Evolutionary conservation across 30 jellyfish, hydroid and myxozoan genomes (phyloP).

Genomic region (Turritopsis rubra): DNA sequence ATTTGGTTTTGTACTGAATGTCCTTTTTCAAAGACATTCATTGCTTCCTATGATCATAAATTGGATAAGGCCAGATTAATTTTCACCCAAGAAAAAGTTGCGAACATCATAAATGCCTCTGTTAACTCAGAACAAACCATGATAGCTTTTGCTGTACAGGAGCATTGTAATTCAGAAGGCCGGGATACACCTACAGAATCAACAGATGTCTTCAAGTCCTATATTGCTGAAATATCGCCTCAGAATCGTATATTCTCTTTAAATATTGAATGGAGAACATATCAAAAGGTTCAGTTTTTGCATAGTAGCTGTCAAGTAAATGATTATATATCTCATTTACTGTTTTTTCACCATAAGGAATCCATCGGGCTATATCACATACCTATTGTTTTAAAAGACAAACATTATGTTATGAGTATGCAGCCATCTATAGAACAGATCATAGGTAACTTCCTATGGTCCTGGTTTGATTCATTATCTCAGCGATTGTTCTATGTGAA

Average conservation of each 20-base stretch:
- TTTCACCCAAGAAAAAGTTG: constrained; percentile 50
- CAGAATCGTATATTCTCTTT: constrained; percentile 67
- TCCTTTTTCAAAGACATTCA: constrained; percentile 34
- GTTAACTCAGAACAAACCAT: constrained; percentile 47
- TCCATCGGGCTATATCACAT: constrained; percentile 63
- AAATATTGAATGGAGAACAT: constrained; percentile 72
- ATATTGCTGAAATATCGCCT: constrained; percentile 78
- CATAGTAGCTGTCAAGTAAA: constrained; percentile 8
- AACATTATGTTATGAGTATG: constrained; percentile 46
- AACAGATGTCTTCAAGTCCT: constrained; percentile 46
- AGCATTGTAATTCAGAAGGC: constrained; percentile 20
- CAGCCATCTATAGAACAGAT: constrained; percentile 75
- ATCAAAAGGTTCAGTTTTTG: constrained; percentile 75
- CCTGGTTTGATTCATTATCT: constrained; percentile 55
- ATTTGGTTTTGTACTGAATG: constrained; percentile 46
- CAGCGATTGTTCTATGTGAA: constrained; percentile 60
- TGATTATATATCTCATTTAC: constrained; percentile 29
- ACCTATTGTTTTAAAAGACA: constrained; percentile 61
- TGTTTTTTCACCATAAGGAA: constrained; percentile 70
- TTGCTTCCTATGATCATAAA: constrained; percentile 52
- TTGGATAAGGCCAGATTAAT: constrained; percentile 24
- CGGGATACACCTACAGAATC: constrained; percentile 36
- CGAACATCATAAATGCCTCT: constrained; percentile 65
- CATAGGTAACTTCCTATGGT: constrained; percentile 65
- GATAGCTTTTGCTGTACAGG: constrained; percentile 63